Evolutionary conservation across 2,888 invertebrate genomes (phyloP).

Genomic region (Lithodes maja): DNA sequence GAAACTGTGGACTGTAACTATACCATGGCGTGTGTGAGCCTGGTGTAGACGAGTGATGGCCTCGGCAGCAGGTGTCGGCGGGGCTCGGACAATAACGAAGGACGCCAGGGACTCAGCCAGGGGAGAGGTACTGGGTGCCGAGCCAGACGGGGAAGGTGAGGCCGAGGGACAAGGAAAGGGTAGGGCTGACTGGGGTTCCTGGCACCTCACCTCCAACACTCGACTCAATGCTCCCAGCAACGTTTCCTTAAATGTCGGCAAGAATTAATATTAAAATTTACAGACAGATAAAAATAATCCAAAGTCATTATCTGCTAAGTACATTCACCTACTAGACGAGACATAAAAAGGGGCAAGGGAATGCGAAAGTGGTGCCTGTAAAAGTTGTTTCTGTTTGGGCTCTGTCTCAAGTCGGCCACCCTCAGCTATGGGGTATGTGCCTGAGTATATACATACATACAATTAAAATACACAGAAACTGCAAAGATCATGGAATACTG

Average conservation of each 20-base stretch:
- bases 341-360: too few relatives aligned
- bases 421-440: too few relatives aligned
- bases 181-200: conserved; percentile 45
- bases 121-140: conserved; percentile 6
- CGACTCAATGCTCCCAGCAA: conserved; percentile 42
- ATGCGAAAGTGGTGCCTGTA: too few relatives aligned
- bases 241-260: conserved; percentile 19
- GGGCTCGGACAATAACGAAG: conserved; percentile 54
- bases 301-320: background rate
- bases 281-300: background rate
- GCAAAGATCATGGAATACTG: background rate
- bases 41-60: conserved; percentile 60
- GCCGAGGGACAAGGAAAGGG: conserved; percentile 44
- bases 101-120: conserved; percentile 50
- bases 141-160: conserved; percentile 20
- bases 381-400: too few relatives aligned
- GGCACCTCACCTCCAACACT: conserved; percentile 47
- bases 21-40: conserved; percentile 51
- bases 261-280: background rate
- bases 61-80: conserved; percentile 55
- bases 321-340: too few relatives aligned
- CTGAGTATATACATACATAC: background rate
- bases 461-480: background rate
- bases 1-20: background rate
- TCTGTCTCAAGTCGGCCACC: too few relatives aligned